Evolutionary conservation across 2,797 vertebrate genomes (phyloP).

Genomic region (Peromyscus eremicus): DNA sequence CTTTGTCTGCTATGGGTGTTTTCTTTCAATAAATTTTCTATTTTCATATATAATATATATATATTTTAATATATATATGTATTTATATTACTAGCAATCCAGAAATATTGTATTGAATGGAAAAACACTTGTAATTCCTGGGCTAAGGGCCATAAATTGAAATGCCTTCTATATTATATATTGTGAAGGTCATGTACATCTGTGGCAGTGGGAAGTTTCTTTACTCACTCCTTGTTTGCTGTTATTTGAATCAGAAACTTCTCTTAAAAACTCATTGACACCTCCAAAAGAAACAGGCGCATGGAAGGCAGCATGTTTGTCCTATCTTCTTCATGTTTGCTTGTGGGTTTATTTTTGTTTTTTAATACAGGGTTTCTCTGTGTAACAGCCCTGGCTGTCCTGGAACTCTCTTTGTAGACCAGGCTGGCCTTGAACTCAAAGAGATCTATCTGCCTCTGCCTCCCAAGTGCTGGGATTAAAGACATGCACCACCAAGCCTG

Average conservation of each 20-base stretch:
- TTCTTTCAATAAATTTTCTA: conserved; percentile 1
- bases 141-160: conserved; percentile 79
- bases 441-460: neutral
- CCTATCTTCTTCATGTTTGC: neutral
- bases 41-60: neutral
- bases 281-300: conserved; percentile 72
- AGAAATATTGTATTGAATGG: conserved; percentile 82
- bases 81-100: conserved; percentile 62
- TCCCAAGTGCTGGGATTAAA: neutral
- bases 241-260: conserved; percentile 85
- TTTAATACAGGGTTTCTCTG: neutral
- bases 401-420: neutral
- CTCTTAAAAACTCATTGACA: conserved; percentile 87
- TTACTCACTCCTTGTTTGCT: conserved; percentile 85
- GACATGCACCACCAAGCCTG: neutral
- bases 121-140: conserved; percentile 78
- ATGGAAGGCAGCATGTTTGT: neutral
- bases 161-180: conserved; percentile 78
- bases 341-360: neutral
- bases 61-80: neutral
- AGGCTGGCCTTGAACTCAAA: neutral
- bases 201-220: conserved; percentile 81
- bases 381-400: neutral
- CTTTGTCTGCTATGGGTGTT: neutral
- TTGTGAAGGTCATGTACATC: conserved; percentile 74